Evolutionary conservation across 2,113 vertebrate genomes (phyloP), one percentile per base, ranked within the genome.

Genomic region (Silurus glanis): DNA sequence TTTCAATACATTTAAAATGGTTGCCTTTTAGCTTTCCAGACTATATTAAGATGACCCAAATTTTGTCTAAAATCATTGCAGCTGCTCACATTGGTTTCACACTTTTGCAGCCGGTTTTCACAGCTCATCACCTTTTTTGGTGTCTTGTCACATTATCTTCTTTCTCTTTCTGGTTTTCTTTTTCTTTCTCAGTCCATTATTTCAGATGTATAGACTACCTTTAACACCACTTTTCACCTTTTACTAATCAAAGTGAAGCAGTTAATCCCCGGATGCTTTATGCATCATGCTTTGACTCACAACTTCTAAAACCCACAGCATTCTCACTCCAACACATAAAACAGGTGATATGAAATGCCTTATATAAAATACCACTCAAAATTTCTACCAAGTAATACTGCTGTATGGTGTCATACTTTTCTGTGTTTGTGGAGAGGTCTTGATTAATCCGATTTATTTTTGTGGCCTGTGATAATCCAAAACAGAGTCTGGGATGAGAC

Each of bases 111-210:
- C 21, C 0, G 9, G 25, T 49, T 55, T 75, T 37, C 81, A 81
- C 51, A 28, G 85, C 83, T 80, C 58, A 47, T 83, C 55, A 72
- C 80, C 21, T 72, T 75, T 72, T 83, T 55, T 67, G 13, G 53
- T 21, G 25, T 25, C 47, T 80, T 23, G 17, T 86, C 82, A 55
- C 19, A 83, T 88, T 67, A 67, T 6, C 61, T 23, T 37, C 23
- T 74, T 85, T 85, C 64, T 69, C 5, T 82, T 45, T 80, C 53
- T 59, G 59, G 78, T 56, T 89, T 80, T 79, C 83, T 51, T 58
- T 76, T 49, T 81, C 12, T 80, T 66, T 85, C 79, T 69, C 19
- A 14, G 1, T 80, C n/a, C n/a, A 23, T 71, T 17, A 28, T 66
- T 12, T 51, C 62, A 49, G 74, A 23, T 19, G 9, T 28, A 45